Base-by-base conservation (phyloP, 2,888 invertebrate species). In the Tupiocoris notatus region DNA sequence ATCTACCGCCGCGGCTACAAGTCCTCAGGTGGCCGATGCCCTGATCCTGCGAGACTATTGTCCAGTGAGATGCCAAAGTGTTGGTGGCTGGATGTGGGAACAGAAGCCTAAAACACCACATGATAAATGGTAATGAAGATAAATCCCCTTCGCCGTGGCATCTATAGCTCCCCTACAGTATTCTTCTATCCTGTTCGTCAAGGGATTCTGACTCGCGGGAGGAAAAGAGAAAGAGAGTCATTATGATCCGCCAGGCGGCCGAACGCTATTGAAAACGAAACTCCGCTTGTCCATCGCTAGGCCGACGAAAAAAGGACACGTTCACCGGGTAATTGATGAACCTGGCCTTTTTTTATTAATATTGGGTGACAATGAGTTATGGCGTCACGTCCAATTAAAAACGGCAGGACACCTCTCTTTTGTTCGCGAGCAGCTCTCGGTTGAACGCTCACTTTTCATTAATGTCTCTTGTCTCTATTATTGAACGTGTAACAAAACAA, bases 121-220 rank as follows among this genome's bases (percentile, higher is more conserved):
- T 70, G 70, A 70, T 70, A 70, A 70, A 70, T 70, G 70, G 24
- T 70, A 70, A 70, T 70, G 70, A 70, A 70, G 70, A 70, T 70
- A 70, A 70, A 70, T 59, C 54, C 61, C n/a, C 70, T 18, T 16
- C 21, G 54, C 16, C 66, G 64, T 16, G n/a, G 54, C n/a, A n/a
- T n/a, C n/a, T n/a, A n/a, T n/a, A n/a, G n/a, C n/a, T n/a, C n/a
- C n/a, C n/a, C n/a, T n/a, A n/a, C n/a, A n/a, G n/a, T n/a, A n/a
- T n/a, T n/a, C n/a, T n/a, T n/a, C n/a, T n/a, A n/a, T n/a, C n/a
- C n/a, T n/a, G n/a, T n/a, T n/a, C n/a, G n/a, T n/a, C n/a, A n/a
- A n/a, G 54, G 9, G 66, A 22, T 21, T 57, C 21, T 23, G 21
- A n/a, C 63, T 21, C 63, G 22, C 22, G 21, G 22, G 24, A 39